Evolutionary conservation across 1,140 invertebrate genomes (phyloP), one percentile per base, ranked within the genome.

Genomic region (Megathymus violae): DNA sequence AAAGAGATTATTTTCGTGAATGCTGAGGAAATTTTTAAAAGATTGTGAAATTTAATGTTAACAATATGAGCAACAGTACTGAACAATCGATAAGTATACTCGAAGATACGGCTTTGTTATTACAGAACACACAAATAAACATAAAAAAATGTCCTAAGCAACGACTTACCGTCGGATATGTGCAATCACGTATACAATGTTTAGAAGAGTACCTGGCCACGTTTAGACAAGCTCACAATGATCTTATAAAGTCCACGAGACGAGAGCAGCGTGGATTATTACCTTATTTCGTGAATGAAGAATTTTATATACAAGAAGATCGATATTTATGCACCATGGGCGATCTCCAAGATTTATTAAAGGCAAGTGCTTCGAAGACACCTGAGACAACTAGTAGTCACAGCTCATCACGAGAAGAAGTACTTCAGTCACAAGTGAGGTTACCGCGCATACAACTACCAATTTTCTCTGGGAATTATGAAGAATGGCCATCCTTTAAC

Each of bases 341-440:
- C 0, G 69, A 69, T 15, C 16, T 70, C 5, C 65, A 52, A 43
- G 78, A 40, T 76, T 79, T 69, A 43, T 81, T 84, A 25, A 34
- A 50, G 3, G 14, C 15, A 2, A 34, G 9, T 9, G 4, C 25
- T 34, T 1, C 47, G 9, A 34, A 7, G 5, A 16, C 27, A 1
- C 0, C 27, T 10, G 1, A 15, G 1, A 1, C 3, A 60, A 62
- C 14, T 13, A 15, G 14, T 17, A 50, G 47, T 14, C 16, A 22
- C 3, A 40, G 11, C 15, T 50, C 47, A 14, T 41, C 46, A n/a
- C 17, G 5, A 11, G 50, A 31, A 0, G 13, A 36, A 0, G 27
- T 36, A 13, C 1, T 6, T 5, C 5, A 15, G 4, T n/a, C 47
- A 36, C 47, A 50, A 50, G 47, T 48, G 3, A 62, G 52, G 11